Conservation (phyloP, 2,888 invertebrate genomes). For the Eretmocerus hayati region DNA sequence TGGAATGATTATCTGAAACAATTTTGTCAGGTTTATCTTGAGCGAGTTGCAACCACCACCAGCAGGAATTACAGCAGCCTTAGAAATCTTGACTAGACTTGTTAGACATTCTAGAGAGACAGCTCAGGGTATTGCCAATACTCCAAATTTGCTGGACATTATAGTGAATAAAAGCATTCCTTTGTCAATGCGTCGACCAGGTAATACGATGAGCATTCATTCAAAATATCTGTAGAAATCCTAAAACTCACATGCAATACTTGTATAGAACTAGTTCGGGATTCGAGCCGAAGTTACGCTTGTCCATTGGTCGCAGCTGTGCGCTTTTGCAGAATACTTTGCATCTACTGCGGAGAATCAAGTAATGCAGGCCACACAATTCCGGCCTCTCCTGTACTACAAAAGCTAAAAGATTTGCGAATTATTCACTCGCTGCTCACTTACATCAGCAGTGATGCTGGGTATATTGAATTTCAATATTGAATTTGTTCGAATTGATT, state of each 20-base stretch:
- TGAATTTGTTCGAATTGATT: neutral
- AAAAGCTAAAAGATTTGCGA: conserved; percentile 39
- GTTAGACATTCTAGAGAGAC: conserved; percentile 68
- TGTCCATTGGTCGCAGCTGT: conserved; percentile 64
- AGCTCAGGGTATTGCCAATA: conserved; percentile 57
- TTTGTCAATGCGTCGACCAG: conserved; percentile 13
- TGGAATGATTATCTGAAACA: too few species aligned
- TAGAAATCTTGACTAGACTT: conserved; percentile 74
- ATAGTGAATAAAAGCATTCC: conserved; percentile 59
- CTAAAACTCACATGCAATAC: too few species aligned
- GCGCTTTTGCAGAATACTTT: conserved; percentile 66
- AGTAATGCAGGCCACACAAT: too few species aligned
- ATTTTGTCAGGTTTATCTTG: conserved; percentile 63
- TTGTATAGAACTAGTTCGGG: conserved; percentile 35
- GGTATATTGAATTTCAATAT: conserved; percentile 26
- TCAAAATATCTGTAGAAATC: too few species aligned
- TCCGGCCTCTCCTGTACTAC: conserved; percentile 34
- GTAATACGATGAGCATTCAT: conserved; percentile 7
- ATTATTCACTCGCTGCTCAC: conserved; percentile 52
- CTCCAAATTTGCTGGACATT: conserved; percentile 58
- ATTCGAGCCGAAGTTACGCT: conserved; percentile 53
- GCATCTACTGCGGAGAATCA: conserved; percentile 44
- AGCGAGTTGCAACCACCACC: conserved; percentile 63
- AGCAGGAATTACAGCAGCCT: conserved; percentile 63
- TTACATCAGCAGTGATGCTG: conserved; percentile 50